phyloP scores from a whole-genome alignment of 2,797 vertebrate species.

The Diceros bicornis region DNA sequence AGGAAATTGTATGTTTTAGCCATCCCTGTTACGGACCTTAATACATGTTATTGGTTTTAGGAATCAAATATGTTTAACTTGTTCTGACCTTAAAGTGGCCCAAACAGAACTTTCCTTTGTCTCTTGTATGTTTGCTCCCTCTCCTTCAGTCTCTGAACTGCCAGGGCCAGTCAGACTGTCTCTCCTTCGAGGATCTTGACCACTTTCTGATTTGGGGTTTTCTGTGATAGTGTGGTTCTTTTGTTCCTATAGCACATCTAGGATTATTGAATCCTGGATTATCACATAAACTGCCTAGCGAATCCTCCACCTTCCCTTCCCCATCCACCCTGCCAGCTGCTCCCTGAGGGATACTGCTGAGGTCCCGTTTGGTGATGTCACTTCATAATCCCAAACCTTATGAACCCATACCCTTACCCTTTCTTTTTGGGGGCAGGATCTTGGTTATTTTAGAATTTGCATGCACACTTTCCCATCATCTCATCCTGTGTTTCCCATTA shows the following conservation, averaged over 20 bases:
- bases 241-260: neutral
- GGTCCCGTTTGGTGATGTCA: neutral
- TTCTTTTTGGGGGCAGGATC: neutral
- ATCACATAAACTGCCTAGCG: neutral
- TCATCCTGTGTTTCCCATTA: neutral
- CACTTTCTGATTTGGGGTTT: neutral
- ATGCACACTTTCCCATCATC: neutral
- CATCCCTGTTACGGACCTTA: neutral
- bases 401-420: neutral
- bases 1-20: neutral
- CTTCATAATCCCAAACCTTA: neutral
- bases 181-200: neutral
- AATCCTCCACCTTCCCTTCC: neutral
- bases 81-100: neutral
- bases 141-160: neutral
- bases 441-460: neutral
- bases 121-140: neutral
- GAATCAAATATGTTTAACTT: neutral
- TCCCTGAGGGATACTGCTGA: neutral
- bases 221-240: neutral
- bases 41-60: neutral
- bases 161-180: neutral
- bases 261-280: neutral
- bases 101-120: neutral
- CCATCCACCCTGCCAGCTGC: neutral